Base-by-base conservation (phyloP, 2,797 vertebrate species). In the Crotalus adamanteus region DNA sequence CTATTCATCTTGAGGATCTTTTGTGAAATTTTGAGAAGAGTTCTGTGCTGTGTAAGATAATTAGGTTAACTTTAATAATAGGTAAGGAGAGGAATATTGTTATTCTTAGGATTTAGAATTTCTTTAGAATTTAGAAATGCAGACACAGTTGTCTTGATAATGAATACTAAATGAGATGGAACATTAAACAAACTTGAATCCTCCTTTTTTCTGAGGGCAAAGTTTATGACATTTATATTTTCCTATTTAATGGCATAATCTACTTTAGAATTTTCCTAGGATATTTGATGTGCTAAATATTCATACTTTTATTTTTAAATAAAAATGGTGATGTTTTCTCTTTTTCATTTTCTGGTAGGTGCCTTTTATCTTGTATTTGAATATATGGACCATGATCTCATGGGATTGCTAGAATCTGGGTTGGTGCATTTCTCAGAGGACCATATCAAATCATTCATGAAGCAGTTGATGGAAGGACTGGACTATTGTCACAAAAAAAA, bases 401-500 rank as follows among this genome's bases (percentile, higher is more conserved):
- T 99, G 99, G 99, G 99, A 95, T 98, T 99, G 95, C 97, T 99
- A 97, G 99, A 99, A 98, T 99, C 99, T 0, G 99, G 99, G 93
- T 97, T 99, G 97, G 99, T 99, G 95, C 99, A 99, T 96, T 99
- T 99, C 98, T 99, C 99, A 96, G 99, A 99, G 92, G 99, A 99
- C 97, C 99, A 99, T 95, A 98, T 99, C 93, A 99, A 99, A 94
- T 99, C 99, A 96, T 99, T 99, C 97, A 99, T 99, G 99, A 99
- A 98, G 93, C 99, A 99, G 97, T 98, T 99, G 94, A 99, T 99
- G 99, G 99, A 99, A 96, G 99, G 99, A 28, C 97, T 99, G 97
- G 99, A 99, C 96, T 99, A 99, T 94, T 99, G 99, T 97, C 99
- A 99, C 96, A 99, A 99, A 96, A 99, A 99, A 98, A 99, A 99